Evolutionary conservation across 2,888 invertebrate species (phyloP).

Genomic region (Laothoe populi): DNA sequence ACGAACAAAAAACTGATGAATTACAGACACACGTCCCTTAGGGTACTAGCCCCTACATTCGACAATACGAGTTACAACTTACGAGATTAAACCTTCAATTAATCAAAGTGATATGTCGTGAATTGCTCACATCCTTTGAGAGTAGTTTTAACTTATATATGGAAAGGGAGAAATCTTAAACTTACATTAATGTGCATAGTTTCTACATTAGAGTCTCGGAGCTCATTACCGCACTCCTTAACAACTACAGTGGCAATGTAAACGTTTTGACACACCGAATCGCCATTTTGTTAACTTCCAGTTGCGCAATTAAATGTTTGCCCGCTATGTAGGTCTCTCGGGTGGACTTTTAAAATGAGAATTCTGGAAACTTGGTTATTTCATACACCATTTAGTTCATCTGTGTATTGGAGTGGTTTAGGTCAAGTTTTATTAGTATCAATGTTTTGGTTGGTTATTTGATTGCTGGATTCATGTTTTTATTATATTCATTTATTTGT

Average conservation of each 20-base stretch:
- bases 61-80: conserved; percentile 15
- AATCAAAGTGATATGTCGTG: conserved; percentile 20
- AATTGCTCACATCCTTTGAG: conserved; percentile 12
- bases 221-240: conserved; percentile 48
- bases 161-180: conserved; percentile 42
- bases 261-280: conserved; percentile 46
- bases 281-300: conserved; percentile 43
- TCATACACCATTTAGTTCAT: not conserved
- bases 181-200: conserved; percentile 54
- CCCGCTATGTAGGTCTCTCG: not conserved
- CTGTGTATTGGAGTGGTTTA: not conserved
- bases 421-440: not conserved
- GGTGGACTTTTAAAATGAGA: conserved; percentile 16
- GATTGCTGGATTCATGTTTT: too few relatives aligned
- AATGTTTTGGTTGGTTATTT: too few relatives aligned
- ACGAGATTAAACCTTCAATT: conserved; percentile 21
- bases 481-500: not conserved
- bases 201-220: conserved; percentile 46
- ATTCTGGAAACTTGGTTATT: not conserved
- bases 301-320: conserved; percentile 31
- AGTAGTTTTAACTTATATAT: conserved; percentile 2
- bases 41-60: conserved; percentile 4
- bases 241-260: conserved; percentile 48
- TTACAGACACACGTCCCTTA: conserved; percentile 4
- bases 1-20: conserved; percentile 11